phyloP scores from a whole-genome alignment of 2,888 invertebrate genomes.

The Eupsilia transversa region DNA sequence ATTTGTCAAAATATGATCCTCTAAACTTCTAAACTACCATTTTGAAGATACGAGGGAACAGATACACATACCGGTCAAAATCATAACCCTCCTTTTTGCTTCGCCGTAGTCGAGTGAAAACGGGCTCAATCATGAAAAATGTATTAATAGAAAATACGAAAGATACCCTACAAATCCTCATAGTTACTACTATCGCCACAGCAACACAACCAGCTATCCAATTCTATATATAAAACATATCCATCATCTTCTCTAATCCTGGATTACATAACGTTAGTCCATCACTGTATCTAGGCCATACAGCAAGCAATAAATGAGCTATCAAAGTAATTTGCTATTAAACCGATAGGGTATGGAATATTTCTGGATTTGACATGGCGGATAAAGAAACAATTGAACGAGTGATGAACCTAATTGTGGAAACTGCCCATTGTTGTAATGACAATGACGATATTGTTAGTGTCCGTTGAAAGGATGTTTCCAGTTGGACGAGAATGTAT shows the following conservation, averaged over 20 bases:
- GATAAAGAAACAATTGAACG: conserved; percentile 36
- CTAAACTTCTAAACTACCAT: no score
- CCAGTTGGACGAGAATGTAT: neutral
- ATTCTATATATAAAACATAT: conserved; percentile 26
- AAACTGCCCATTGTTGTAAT: conserved; percentile 43
- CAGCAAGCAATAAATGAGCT: conserved; percentile 28
- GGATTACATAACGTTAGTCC: conserved; percentile 37
- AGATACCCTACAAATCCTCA: neutral
- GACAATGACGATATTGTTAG: conserved; percentile 34
- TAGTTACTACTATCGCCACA: neutral
- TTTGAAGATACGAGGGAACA: no score
- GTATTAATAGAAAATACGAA: neutral
- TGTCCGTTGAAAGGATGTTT: conserved; percentile 1
- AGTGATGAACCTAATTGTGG: conserved; percentile 22
- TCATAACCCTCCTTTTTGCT: no score
- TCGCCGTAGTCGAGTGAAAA: no score
- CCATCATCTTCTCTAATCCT: conserved; percentile 36
- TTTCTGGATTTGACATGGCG: conserved; percentile 41
- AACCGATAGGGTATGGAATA: conserved; percentile 48
- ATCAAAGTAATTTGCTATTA: conserved; percentile 32
- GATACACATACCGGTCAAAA: no score
- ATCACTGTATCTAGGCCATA: conserved; percentile 16
- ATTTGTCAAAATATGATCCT: no score
- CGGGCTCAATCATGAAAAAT: neutral
- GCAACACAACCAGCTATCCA: conserved; percentile 4